Evolutionary conservation across 30 jellyfish, hydroid and myxozoan genomes (phyloP), one percentile per base, ranked within the genome.

Genomic region (Mastigias papua): DNA sequence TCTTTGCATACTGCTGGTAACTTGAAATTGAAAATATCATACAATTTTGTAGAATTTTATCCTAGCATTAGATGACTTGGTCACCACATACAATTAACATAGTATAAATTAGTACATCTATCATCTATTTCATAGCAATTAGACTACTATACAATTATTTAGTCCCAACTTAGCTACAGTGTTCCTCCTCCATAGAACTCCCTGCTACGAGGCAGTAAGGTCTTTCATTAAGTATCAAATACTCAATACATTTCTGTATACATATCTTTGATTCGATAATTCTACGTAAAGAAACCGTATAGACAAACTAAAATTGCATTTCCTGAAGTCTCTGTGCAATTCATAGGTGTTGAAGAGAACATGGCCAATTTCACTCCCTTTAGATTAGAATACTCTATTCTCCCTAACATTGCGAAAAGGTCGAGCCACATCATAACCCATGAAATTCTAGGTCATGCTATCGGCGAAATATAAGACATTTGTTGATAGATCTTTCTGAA

Each of bases 21-120:
- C 71, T 34, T 79, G 9, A 20, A 30, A 20, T 5, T 63, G 35
- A 26, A 27, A 63, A 19, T 63, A 63, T 63, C 23, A 63, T 79
- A 48, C 90, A 79, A 79, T 69, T 79, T 79, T 66, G 58, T 50
- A 54, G 75, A 64, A 62, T 46, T 62, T 13, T 21, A 79, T 33
- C 50, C 74, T 66, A 33, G 57, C 57, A 22, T 25, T n/a, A 67
- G 65, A 48, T 85, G 94, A 85, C 94, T 85, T 57, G 88, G 94
- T 85, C 94, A 85, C 78, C 48, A 26, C 4, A 63, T 5, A 63
- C 74, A 85, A 63, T 61, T 70, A 73, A 73, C 76, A 64, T 22
- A 35, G 70, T 79, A 79, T 63, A 79, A 79, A 79, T 79, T 79
- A 79, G 70, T 34, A 79, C 90, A 16, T 62, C 83, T 79, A 79